Evolutionary conservation across 2,888 invertebrate genomes (phyloP).

Genomic region (Chrysotoxum bicinctum): DNA sequence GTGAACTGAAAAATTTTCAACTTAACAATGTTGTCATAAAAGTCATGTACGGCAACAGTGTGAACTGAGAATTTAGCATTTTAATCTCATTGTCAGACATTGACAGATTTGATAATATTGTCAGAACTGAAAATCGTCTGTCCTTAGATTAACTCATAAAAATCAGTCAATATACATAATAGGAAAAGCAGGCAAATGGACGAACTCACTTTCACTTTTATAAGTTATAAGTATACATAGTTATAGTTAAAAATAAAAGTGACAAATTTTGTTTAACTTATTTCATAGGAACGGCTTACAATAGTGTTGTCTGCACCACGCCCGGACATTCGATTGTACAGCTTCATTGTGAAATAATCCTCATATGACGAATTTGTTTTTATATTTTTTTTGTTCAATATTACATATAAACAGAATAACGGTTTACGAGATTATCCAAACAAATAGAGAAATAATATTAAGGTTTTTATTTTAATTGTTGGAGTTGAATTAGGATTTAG

Average conservation of each 20-base stretch:
- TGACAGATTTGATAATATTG: no score
- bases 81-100: no score
- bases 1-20: no score
- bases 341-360: conserved; percentile 22
- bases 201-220: not conserved
- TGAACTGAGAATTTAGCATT: no score
- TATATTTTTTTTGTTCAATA: not conserved
- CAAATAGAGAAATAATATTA: not conserved
- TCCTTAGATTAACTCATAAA: no score
- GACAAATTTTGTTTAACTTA: not conserved
- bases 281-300: conserved; percentile 27
- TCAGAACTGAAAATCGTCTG: no score
- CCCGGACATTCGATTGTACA: conserved; percentile 13
- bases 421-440: not conserved
- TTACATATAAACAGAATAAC: no score
- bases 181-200: not conserved
- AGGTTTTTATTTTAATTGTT: not conserved
- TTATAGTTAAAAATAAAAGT: not conserved
- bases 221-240: not conserved
- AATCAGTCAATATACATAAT: no score
- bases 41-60: no score
- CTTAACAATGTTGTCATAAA: no score
- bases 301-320: conserved; percentile 12
- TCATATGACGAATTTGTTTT: not conserved
- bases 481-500: not conserved